Conservation (phyloP, 2,113 vertebrate genomes). For the Chauna torquata region DNA sequence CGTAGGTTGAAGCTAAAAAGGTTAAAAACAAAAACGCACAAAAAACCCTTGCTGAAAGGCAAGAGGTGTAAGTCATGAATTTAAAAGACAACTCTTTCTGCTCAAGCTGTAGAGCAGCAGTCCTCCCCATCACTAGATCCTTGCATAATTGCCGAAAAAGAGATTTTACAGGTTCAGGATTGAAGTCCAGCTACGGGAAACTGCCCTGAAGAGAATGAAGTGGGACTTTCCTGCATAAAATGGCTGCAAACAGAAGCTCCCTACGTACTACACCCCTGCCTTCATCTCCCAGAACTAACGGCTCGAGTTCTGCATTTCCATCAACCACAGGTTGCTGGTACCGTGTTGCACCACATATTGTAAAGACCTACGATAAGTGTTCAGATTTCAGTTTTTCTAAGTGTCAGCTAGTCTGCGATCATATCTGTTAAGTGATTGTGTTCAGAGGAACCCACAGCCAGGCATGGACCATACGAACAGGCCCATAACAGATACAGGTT, state of each 20-base stretch:
- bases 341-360: background rate
- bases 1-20: background rate
- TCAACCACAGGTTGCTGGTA: background rate
- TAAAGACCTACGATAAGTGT: background rate
- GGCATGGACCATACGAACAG: background rate
- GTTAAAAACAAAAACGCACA: background rate
- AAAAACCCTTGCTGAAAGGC: background rate
- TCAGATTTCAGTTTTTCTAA: background rate
- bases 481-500: conserved; percentile 18
- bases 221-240: background rate
- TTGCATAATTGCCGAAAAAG: background rate
- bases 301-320: background rate
- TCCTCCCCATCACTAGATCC: background rate
- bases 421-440: conserved; percentile 13
- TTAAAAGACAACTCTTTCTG: background rate
- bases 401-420: conserved; percentile 6
- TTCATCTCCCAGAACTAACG: background rate
- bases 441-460: background rate
- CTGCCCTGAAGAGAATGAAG: background rate
- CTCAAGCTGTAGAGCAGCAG: background rate
- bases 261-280: background rate
- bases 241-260: background rate
- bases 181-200: background rate
- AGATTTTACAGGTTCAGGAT: background rate
- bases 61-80: background rate